Base-by-base conservation (phyloP, 2,113 vertebrate species). In the Xiphorhynchus elegans region DNA sequence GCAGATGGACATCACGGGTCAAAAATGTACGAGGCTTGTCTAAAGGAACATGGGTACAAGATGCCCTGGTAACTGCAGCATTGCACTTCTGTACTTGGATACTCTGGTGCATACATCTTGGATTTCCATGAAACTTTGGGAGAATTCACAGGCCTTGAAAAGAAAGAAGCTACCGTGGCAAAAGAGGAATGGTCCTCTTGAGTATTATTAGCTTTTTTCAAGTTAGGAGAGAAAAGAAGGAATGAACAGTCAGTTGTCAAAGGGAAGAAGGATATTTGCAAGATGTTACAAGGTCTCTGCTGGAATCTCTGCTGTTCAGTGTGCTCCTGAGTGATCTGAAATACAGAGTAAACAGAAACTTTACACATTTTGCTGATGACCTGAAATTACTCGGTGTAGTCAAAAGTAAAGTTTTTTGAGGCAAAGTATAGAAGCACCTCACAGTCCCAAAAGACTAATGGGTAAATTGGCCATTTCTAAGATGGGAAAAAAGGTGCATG, bases 1-100 rank as follows among this genome's bases (percentile, higher is more conserved):
- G 56, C 86, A 93, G 72, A 70, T 90, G 59, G 50, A 93, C 88
- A 68, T 96, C 82, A 86, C 17, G 76, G 77, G 63, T 92, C 88
- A 93, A 88, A 93, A 95, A 93, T 84, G 42, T 50, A 17, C 77
- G 58, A 66, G 18, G 26, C 16, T 92, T 83, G 37, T 90, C 88
- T 84, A 63, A 89, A 95, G 55, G 63, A 95, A 59, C 16, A 33
- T 6, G 59, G 58, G 72, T 59, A 47, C 79, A 73, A 91, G 40
- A 76, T 18, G 37, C 88, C 63, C 67, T 69, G n/a, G 49, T 79
- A 85, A 84, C 62, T 40, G 25, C 3, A 4, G 53, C 35, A 53
- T 47, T 91, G 63, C 40, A 93, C 49, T 58, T 72, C 78, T 60
- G 17, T 35, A 35, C 64, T 62, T 73, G 55, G 25, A 64, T 93